Evolutionary conservation across 2,113 vertebrate genomes (phyloP).

Genomic region (Tetrao urogallus): DNA sequence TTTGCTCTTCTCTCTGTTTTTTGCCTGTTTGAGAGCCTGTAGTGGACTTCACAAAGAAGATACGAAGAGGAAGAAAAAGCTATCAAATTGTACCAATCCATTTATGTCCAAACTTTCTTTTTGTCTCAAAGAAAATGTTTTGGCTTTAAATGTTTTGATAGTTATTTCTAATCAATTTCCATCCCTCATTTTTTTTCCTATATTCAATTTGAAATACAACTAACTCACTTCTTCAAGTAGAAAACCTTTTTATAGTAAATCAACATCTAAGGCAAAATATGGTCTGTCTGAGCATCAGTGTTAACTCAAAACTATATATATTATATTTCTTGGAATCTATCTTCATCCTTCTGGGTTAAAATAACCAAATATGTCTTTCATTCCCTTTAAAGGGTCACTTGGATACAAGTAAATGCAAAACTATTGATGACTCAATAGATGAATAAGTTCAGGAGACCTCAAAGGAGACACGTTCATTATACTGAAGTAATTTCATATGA

Average conservation of each 20-base stretch:
- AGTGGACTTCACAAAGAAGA: not conserved
- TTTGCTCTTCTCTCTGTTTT: not conserved
- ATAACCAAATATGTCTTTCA: not conserved
- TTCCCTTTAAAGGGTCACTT: not conserved
- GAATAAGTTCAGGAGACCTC: not conserved
- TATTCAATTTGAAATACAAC: not conserved
- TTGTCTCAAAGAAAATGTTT: not conserved
- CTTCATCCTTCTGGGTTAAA: not conserved
- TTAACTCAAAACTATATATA: not conserved
- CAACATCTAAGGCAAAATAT: not conserved
- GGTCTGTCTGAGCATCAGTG: not conserved
- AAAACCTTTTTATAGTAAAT: not conserved
- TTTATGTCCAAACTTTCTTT: not conserved
- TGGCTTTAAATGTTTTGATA: not conserved
- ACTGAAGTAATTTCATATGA: not conserved
- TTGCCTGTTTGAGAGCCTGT: not conserved
- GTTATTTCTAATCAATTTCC: not conserved
- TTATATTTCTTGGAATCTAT: not conserved
- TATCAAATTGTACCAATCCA: not conserved
- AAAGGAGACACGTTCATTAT: conserved; percentile 14
- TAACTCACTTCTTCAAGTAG: not conserved
- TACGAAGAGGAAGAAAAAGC: not conserved
- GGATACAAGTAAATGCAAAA: not conserved
- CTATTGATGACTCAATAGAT: not conserved
- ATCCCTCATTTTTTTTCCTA: not conserved